Evolutionary conservation across 2,888 invertebrate species (phyloP), one percentile per base, ranked within the genome.

Genomic region (Pachycephus smyrnensis): DNA sequence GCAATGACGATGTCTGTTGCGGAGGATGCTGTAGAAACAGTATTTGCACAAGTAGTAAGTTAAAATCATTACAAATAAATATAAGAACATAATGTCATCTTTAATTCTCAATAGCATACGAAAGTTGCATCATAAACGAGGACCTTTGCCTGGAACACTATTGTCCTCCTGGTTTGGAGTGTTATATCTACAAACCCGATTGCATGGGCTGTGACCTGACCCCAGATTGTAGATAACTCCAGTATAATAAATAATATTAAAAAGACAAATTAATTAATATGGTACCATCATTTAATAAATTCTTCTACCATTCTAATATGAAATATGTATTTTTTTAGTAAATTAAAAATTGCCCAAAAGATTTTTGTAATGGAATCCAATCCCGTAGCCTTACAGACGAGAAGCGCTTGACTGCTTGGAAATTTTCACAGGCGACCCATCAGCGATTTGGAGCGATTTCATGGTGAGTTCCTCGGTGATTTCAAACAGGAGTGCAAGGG

Each of bases 11-110:
- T 76, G 92, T 93, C 78, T 94, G 94, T 81, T 94, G 94, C 82
- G 94, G 94, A 1, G 94, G 94, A 1, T 94, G 94, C 85, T 94
- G 94, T 80, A 92, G 93, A 77, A 86, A 90, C 55, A 92, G 92
- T 79, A 89, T 91, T 77, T 94, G 94, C 82, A 91, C 93, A 78
- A 93, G 93, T 77, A 93, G 94, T 94, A 89, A 92, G 93, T 86
- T 80, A 73, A 71, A 37, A 75, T 77, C 69, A 68, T 77, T 77
- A 55, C 9, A 23, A 55, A 23, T 55, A 23, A 55, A 55, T 55
- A 55, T 78, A 31, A 11, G 11, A n/a, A 73, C 11, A 40, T 77
- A 40, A 79, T 73, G 36, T 80, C 71, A 76, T 75, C 79, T 83
- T 82, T 78, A 75, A 85, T 83, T 71, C 75, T 55, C 23, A 9